Evolutionary conservation across 2,113 vertebrate genomes (phyloP), one percentile per base, ranked within the genome.

Genomic region (Archocentrus centrarchus): DNA sequence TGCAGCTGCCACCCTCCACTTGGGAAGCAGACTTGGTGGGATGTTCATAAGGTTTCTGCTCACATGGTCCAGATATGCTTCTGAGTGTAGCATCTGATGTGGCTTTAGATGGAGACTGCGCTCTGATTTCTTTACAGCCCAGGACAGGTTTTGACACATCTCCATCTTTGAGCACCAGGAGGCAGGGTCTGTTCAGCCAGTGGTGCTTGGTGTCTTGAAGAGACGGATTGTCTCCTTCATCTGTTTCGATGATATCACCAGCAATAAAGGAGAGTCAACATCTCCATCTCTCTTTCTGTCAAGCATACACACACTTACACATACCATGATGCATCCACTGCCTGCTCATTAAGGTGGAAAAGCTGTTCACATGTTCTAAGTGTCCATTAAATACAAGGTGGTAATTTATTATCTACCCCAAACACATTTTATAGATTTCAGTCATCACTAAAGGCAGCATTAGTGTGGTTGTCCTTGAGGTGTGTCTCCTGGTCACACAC

Each of bases 161-260:
- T 9, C 92, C 94, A 85, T 94, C 92, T 79, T 90, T 92, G 59
- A 94, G 92, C 75, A 94, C 92, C 75, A 94, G 88, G 61, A 94
- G 86, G 37, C 90, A 95, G 55, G 94, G 93, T 83, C 94, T 88
- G 88, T 89, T 93, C 76, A 94, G 85, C 94, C 94, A 95, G 66
- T 91, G 94, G 57, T 89, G 94, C 84, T 95, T 94, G 76, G 96
- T 94, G 88, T 97, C 97, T 90, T 97, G 92, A 37, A 98, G 93
- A 53, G 96, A 92, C 63, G 97, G 96, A 89, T 97, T 96, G 93
- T 98, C 96, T 70, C 96, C 92, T 64, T 97, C 98, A 97, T 97
- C 98, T 99, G 95, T 88, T 94, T 95, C 83, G 68, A 91, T 53
- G 24, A 63, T 20, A 57, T 64, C 68, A 81, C 58, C 27, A 85